phyloP scores from a whole-genome alignment of 2,113 vertebrate genomes.

The Oncorhynchus keta region DNA sequence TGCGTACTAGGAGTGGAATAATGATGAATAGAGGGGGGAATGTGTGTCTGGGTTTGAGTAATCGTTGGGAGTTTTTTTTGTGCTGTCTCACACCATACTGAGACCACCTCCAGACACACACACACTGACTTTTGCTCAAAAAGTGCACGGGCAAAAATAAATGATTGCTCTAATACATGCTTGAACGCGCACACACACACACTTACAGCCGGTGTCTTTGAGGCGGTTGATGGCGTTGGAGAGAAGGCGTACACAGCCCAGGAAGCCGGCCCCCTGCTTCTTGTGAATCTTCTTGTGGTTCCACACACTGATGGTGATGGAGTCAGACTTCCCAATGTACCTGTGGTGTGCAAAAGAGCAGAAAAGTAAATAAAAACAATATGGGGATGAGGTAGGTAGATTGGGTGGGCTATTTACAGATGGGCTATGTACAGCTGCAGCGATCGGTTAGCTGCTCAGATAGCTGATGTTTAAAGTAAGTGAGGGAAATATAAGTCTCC shows the following conservation, averaged over 20 bases:
- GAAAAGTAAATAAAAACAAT: too few species aligned
- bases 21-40: not conserved
- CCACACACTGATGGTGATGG: constrained; percentile 98
- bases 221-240: constrained; percentile 97
- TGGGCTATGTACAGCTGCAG: too few species aligned
- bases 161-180: not conserved
- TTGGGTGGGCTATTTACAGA: too few species aligned
- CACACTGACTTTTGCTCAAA: not conserved
- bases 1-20: not conserved
- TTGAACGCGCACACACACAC: not conserved
- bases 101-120: not conserved
- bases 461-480: too few species aligned
- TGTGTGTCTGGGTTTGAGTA: constrained; percentile 10
- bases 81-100: not conserved
- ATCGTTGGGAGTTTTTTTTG: not conserved
- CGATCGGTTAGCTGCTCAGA: too few species aligned
- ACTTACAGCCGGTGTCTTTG: constrained; percentile 99
- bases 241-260: constrained; percentile 96
- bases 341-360: constrained; percentile 59
- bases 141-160: too few species aligned
- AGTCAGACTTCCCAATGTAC: constrained; percentile 96
- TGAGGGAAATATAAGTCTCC: too few species aligned
- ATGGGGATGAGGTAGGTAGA: too few species aligned
- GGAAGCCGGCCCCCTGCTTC: constrained; percentile 98
- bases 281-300: constrained; percentile 99